Base-by-base conservation (phyloP, 2,888 invertebrate genomes). In the Neoscelio sp. region DNA sequence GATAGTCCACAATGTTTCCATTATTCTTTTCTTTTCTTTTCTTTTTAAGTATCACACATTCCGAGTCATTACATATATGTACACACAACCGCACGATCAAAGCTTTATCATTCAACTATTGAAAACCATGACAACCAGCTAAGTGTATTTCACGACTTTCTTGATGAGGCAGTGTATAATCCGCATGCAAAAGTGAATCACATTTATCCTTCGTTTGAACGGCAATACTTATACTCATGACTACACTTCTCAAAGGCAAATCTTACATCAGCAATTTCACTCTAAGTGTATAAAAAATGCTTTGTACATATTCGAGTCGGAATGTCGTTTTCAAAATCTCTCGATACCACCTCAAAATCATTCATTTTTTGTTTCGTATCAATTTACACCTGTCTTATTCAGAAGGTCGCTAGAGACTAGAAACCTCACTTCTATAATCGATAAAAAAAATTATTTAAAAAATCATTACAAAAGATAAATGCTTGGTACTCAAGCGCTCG, bases 351-450 rank as follows among this genome's bases (percentile, higher is more conserved):
- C n/a, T n/a, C n/a, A n/a, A n/a, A n/a, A n/a, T n/a, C n/a, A n/a
- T n/a, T n/a, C n/a, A n/a, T n/a, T n/a, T n/a, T n/a, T n/a, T n/a
- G n/a, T n/a, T n/a, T 26, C 12, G 26, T 64, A 8, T 50, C 40
- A 38, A 20, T 42, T 35, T 52, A 62, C 46, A 46, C 18, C 44
- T 64, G 56, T 64, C 56, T 56, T 48, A 18, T 56, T 46, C 40
- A 64, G 42, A 71, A 71, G 73, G 73, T 73, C 52, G 48, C 73
- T 73, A 73, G 73, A 74, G 73, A 74, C 73, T 74, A 74, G 73
- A 74, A 74, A 74, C 73, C 73, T 74, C 56, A 33, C 56, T 35
- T 28, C 64, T 56, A 64, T 18, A 28, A 64, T 71, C 30, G 28
- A 73, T 44, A 62, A 52, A 35, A 62, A 30, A 62, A 46, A 62